A percentile compares a stretch with the other conserved stretches of the same genome.
These are phyloP conservation scores for Stomorhina lunata DNA, from an alignment of 2,888 invertebrate genomes.

Conservation along the genomic window DNA sequence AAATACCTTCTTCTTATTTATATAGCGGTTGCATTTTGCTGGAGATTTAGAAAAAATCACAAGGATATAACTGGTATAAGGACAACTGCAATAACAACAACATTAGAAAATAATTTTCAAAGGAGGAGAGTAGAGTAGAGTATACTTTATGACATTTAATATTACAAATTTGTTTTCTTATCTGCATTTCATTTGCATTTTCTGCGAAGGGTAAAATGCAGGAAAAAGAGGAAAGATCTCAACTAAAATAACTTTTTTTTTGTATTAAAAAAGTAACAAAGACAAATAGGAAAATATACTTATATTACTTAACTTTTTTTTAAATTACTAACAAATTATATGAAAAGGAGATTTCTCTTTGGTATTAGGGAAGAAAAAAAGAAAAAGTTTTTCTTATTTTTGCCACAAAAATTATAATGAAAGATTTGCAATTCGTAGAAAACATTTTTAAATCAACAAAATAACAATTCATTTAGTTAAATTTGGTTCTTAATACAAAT, in stretches of 20 bases:
- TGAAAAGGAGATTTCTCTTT: not conserved
- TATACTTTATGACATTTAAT: slow-evolving; percentile 56
- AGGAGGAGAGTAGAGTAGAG: no score
- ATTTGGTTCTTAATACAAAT: not conserved
- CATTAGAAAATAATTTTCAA: slow-evolving; percentile 4
- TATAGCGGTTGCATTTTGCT: slow-evolving; percentile 26
- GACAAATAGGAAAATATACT: not conserved
- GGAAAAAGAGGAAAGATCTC: not conserved
- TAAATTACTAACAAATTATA: slow-evolving; percentile 27
- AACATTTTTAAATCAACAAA: slow-evolving; percentile 15
- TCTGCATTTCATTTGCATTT: slow-evolving; percentile 59
- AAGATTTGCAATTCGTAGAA: not conserved
- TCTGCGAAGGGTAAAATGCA: slow-evolving; percentile 14
- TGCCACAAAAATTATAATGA: not conserved
- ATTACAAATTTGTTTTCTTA: slow-evolving; percentile 60
- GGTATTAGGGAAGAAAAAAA: not conserved
- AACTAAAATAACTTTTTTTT: no score
- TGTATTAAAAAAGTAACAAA: slow-evolving; percentile 13
- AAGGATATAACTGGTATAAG: not conserved
- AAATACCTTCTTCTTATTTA: slow-evolving; percentile 12
- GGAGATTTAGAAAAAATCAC: slow-evolving; percentile 8
- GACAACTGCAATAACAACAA: not conserved
- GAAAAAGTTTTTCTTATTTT: slow-evolving; percentile 24
- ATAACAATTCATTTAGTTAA: not conserved
- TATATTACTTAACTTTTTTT: not conserved